Evolutionary conservation across 2,888 invertebrate genomes (phyloP), one percentile per base, ranked within the genome.

Genomic region (Patella caerulea): DNA sequence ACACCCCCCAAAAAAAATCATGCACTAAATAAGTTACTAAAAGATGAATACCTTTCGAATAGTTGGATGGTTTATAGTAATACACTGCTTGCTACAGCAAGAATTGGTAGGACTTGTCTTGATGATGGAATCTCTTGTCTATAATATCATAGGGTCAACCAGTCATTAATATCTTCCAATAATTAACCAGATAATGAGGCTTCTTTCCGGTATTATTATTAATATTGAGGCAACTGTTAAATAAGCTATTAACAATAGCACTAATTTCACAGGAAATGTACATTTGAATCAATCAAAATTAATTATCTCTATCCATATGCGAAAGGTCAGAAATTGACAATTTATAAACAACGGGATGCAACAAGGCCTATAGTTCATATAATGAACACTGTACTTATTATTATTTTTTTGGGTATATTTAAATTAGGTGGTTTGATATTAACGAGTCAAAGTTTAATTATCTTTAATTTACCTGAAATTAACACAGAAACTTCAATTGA

Each of bases 221-320:
- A 54, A 29, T 52, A 45, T 24, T 55, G 24, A 73, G 55, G 54
- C 73, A 73, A 54, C 73, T 19, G 72, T 78, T 78, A 75, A 78
- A 71, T 72, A 69, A 78, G 78, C 72, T 59, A 75, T 71, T 72
- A 75, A 55, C 74, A 75, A 52, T 74, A 69, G 52, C 70, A 56
- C 55, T 73, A 73, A 78, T 75, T 73, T 65, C 72, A 72, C 78
- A 78, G 78, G 78, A 78, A 78, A 78, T 70, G 59, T 72, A 78
- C 75, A 78, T 76, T 78, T 78, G 71, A 73, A 78, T 78, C 78
- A 56, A 78, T 78, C 78, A 78, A 76, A 78, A 78, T 78, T 78
- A 78, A 78, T 78, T 78, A 75, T 78, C 72, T 29, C 73, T 69
- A 70, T 53, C 70, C 34, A 34, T 45, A 52, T 52, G 53, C 55